Percentiles rank a stretch among this genome's conserved stretches.
Conservation (phyloP, 2,113 vertebrate species). For the Symphodus melops region DNA sequence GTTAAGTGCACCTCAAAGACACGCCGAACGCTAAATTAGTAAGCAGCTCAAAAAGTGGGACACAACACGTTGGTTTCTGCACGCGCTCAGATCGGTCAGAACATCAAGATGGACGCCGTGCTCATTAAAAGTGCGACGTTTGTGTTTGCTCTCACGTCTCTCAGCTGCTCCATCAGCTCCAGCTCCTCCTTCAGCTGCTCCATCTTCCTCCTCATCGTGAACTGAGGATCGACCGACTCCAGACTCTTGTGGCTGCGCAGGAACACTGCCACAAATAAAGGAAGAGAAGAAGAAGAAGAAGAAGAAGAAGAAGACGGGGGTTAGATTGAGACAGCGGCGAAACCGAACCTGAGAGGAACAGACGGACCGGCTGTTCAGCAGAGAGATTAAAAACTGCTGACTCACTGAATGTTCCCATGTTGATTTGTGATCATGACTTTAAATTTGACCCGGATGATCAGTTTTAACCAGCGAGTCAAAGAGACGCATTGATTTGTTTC, state of each 20-base stretch:
- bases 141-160: slow-evolving; percentile 66
- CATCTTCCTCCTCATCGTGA: slow-evolving; percentile 96
- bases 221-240: slow-evolving; percentile 93
- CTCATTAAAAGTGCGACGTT: background rate
- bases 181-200: slow-evolving; percentile 94
- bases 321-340: background rate
- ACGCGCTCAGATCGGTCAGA: background rate
- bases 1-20: background rate
- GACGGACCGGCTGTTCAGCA: no score
- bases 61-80: background rate
- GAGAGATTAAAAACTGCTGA: no score
- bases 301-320: no score
- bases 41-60: background rate
- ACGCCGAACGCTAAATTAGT: background rate
- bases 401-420: no score
- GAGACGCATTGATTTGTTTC: no score
- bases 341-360: background rate
- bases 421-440: no score
- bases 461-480: no score
- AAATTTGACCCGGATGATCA: no score
- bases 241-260: slow-evolving; percentile 90
- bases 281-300: no score
- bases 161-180: slow-evolving; percentile 81
- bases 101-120: background rate
- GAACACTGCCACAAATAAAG: slow-evolving; percentile 82